Evolutionary conservation across 1,140 invertebrate species (phyloP).

Genomic region (Zeugodacus cucurbitae): DNA sequence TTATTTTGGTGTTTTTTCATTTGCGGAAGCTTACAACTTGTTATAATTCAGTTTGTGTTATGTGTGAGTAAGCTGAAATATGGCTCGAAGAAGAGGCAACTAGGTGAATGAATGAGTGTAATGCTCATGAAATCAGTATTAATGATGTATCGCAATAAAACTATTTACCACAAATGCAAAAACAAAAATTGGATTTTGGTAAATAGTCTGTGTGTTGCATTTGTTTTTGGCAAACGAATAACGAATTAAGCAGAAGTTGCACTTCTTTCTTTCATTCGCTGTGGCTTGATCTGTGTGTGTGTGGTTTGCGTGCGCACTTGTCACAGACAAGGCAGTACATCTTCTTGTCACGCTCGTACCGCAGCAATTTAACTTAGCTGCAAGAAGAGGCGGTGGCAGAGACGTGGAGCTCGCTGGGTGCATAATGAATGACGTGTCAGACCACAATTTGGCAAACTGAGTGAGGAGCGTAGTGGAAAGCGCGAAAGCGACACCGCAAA

Average conservation of each 20-base stretch:
- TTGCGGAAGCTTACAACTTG: not conserved
- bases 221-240: too few species aligned
- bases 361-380: conserved; percentile 12
- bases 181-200: not conserved
- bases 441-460: not conserved
- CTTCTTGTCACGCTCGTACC: conserved; percentile 12
- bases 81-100: not conserved
- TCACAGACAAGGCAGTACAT: not conserved
- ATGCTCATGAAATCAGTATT: not conserved
- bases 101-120: not conserved
- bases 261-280: not conserved
- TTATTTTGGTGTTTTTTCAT: not conserved
- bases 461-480: not conserved
- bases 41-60: not conserved
- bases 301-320: not conserved
- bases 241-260: not conserved
- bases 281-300: not conserved
- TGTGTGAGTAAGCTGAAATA: not conserved
- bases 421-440: conserved; percentile 23
- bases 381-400: not conserved
- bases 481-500: not conserved
- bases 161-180: not conserved
- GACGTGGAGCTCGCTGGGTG: not conserved
- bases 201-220: not conserved
- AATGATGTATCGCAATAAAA: not conserved